Base-by-base conservation (phyloP, 2,888 invertebrate species). In the Caenorhabditis uteleia region DNA sequence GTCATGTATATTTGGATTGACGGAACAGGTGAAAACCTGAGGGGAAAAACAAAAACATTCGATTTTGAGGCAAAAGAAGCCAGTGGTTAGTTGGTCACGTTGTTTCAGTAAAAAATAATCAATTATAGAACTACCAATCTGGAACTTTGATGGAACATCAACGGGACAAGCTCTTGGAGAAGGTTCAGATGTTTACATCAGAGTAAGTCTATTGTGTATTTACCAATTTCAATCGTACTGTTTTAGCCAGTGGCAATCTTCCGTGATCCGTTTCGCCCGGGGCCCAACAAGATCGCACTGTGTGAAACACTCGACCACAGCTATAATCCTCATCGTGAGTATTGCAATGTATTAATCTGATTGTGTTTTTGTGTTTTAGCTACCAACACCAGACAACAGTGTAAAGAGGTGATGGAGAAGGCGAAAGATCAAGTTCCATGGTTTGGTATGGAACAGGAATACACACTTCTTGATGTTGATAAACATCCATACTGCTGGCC, bases 1-100 rank as follows among this genome's bases (percentile, higher is more conserved):
- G 92, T 91, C 31, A 92, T 91, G 46, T 94, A 94, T 85, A 88
- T 93, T 49, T 94, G 93, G 93, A 91, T 94, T 77, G 94, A 94
- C 83, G 94, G 93, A 20, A 90, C 91, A 12, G 93, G 91, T n/a
- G 92, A 93, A 84, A 88, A 90, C 80, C 81, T 93, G 51, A 87
- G 93, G 57, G 90, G 90, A 85, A 94, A 94, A 85, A 91, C 92
- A 67, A 88, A 91, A 68, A 93, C 93, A 0, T 84, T 93, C 66
- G 89, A 89, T 83, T 91, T 90, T 80, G 88, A 91, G 69, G 93
- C 93, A 1, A 88, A 88, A 72, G 85, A 86, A 72, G 88, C 91
- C 10, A 67, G 68, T 26, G 79, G 82, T 82, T 29, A 39, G 67
- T 42, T n/a, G n/a, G 18, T 29, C 10, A 23, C 16, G 25, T n/a